phyloP scores from a whole-genome alignment of 2,113 vertebrate genomes.

The Amia ocellicauda region DNA sequence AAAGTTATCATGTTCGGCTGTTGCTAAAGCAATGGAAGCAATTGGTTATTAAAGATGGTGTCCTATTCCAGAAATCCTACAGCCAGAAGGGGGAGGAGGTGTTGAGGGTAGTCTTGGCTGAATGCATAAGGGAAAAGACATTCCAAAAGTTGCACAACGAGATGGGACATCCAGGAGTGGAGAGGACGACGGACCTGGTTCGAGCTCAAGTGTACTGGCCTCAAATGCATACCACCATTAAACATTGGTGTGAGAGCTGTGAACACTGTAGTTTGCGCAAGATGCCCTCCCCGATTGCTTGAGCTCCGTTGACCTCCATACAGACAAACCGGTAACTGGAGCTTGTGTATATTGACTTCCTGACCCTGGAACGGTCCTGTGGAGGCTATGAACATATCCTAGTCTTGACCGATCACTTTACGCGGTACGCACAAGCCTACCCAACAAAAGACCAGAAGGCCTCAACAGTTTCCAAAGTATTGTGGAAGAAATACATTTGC shows the following conservation, averaged over 20 bases:
- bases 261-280: not conserved
- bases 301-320: not conserved
- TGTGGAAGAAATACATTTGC: not conserved
- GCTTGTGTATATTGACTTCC: slow-evolving; percentile 10
- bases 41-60: not conserved
- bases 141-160: not conserved
- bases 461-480: not conserved
- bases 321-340: not conserved
- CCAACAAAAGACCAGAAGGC: not conserved
- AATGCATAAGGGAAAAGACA: not conserved
- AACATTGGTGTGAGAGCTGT: not conserved
- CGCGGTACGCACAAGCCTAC: not conserved
- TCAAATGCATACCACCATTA: not conserved
- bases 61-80: not conserved
- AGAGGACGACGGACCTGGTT: not conserved
- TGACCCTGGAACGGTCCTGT: not conserved
- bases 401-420: slow-evolving; percentile 14
- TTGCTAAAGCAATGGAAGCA: not conserved
- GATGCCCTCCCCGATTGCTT: not conserved
- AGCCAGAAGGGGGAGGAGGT: not conserved
- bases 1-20: not conserved
- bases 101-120: not conserved
- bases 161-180: not conserved
- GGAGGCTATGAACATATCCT: not conserved
- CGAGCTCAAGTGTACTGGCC: slow-evolving; percentile 1